Evolutionary conservation across 2,797 vertebrate genomes (phyloP).

Genomic region (Melanogrammus aeglefinus): DNA sequence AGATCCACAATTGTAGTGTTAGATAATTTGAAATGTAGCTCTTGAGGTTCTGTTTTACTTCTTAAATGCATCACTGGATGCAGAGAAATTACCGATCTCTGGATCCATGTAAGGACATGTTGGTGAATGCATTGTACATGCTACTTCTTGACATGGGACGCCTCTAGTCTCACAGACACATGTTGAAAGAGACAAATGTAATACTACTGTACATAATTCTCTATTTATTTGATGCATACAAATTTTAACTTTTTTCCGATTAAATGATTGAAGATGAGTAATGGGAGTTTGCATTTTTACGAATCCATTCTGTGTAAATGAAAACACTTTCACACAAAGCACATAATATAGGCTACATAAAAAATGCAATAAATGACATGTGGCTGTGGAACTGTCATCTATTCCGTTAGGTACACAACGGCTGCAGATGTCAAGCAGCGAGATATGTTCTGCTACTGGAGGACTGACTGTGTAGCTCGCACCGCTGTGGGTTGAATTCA

Average conservation of each 20-base stretch:
- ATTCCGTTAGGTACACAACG: background rate
- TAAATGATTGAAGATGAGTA: background rate
- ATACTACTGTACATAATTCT: background rate
- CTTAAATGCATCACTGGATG: background rate
- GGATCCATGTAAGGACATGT: conserved; percentile 1
- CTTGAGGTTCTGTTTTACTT: background rate
- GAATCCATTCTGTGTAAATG: background rate
- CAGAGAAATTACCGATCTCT: background rate
- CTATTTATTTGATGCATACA: background rate
- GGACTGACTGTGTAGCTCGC: background rate
- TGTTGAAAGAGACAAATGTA: background rate
- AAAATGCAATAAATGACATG: background rate
- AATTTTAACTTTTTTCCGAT: too few species aligned
- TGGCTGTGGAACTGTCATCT: background rate
- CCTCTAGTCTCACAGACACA: too few species aligned
- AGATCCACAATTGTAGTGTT: background rate
- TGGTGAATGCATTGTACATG: background rate
- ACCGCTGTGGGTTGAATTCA: background rate
- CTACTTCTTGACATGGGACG: background rate
- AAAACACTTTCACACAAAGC: background rate
- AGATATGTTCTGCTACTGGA: background rate
- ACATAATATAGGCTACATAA: background rate
- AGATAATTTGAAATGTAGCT: background rate
- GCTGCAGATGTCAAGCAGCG: background rate
- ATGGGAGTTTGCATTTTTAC: background rate